Base-by-base conservation (phyloP, 2,797 vertebrate species). In the Coregonus ussuriensis region DNA sequence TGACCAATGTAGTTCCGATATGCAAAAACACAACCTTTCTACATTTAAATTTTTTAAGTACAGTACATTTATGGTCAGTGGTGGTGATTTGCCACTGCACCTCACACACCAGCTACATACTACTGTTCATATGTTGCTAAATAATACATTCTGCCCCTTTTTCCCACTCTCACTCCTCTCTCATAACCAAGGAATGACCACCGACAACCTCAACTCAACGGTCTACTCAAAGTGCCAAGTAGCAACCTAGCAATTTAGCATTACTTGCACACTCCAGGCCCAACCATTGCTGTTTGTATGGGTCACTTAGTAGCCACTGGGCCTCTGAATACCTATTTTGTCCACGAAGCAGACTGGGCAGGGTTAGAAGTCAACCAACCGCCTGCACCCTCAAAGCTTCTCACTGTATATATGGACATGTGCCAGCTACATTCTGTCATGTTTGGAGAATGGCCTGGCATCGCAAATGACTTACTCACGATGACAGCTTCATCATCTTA, bases 251-350 rank as follows among this genome's bases (percentile, higher is more conserved):
- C 4, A 54, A 54, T 54, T 54, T 54, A 5, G 16, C 16, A 29
- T 25, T 18, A 66, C 65, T 31, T 66, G 29, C 29, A 13, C 21
- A 9, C n/a, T 13, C 65, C 31, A 29, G 65, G 11, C 31, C 16
- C 33, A 68, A 68, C 14, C 4, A 53, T 29, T 56, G 56, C 29
- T 5, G 77, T 83, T 89, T 15, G 29, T 74, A 76, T 73, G 71
- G 82, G 83, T 83, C 82, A 68, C 69, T 78, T 77, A 85, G 83
- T 54, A 54, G 53, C 14, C 62, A 68, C 35, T 33, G 77, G 80
- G 51, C 31, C 84, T 87, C 68, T 91, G 85, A 93, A 91, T 85
- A 65, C 74, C 59, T 77, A 79, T 86, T 90, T 91, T 92, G 91
- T 93, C 78, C 77, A 29, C 6, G 41, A 75, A 74, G 79, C 85